Evolutionary conservation across 2,888 invertebrate species (phyloP), one percentile per base, ranked within the genome.

Genomic region (Standfussiana lucernea): DNA sequence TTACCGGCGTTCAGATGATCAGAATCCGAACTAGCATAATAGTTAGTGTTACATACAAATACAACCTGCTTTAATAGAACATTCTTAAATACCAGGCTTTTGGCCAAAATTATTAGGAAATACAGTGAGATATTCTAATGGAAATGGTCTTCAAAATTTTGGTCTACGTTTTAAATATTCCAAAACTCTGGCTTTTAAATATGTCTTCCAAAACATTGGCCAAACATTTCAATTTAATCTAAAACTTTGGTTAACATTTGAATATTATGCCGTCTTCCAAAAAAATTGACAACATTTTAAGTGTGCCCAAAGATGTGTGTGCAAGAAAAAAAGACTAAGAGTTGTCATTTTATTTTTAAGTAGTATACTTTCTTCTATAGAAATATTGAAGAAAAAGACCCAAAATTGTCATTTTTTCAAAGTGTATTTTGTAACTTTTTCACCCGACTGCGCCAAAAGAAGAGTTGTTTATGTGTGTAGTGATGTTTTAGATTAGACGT

Each of bases 1-100:
- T 82, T 95, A 53, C 94, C 95, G 0, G 88, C 93, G 0, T 92
- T 93, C 64, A 93, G 92, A 75, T 94, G 90, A 94, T 90, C 32
- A 71, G 42, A 28, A 68, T 1, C 4, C 1, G 18, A 13, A 35
- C 24, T 79, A 83, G 69, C 65, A 42, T 73, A 71, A 73, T 82
- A 77, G 24, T 68, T 69, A 85, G 42, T 40, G 42, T 21, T 28
- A 83, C 37, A 15, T n/a, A 64, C 7, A 40, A 62, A 5, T 64
- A 40, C 42, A 42, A 66, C 80, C 28, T 50, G 32, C 21, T 66
- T 66, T 61, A 21, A 18, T 21, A 76, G 11, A 47, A 75, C n/a
- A 75, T 47, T 15, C 15, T 56, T 28, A 8, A 8, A 32, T 18
- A n/a, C 28, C 35, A 7, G 28, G 15, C 0, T 73, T 62, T 45